phyloP scores from a whole-genome alignment of 2,797 vertebrate genomes.

The Sparus aurata region DNA sequence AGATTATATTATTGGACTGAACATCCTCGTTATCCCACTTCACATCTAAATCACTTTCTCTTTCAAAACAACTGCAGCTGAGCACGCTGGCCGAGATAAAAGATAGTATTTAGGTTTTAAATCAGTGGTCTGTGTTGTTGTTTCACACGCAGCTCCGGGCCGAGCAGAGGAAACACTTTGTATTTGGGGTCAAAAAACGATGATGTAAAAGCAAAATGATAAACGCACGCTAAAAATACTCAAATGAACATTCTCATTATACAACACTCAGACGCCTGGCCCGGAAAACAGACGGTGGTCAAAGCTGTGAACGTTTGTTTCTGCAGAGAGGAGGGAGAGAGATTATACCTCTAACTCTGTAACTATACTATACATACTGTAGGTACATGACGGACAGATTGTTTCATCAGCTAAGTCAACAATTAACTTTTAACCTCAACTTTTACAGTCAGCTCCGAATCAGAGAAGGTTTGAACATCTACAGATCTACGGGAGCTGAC shows the following conservation, averaged over 20 bases:
- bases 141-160: conserved; percentile 37
- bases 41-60: conserved; percentile 47
- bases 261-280: neutral
- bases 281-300: neutral
- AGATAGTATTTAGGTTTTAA: conserved; percentile 24
- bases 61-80: conserved; percentile 31
- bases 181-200: conserved; percentile 22
- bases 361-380: too few relatives aligned
- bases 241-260: conserved; percentile 16
- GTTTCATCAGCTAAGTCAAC: neutral
- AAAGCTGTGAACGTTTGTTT: neutral
- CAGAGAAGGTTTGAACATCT: neutral
- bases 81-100: conserved; percentile 12
- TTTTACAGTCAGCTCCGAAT: neutral
- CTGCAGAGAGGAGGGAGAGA: neutral
- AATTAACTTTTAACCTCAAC: neutral
- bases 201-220: conserved; percentile 36
- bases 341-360: too few relatives aligned
- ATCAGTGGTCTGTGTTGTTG: conserved; percentile 31
- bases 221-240: neutral
- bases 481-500: neutral
- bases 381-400: neutral
- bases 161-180: conserved; percentile 5
- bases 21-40: conserved; percentile 26
- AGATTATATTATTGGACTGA: conserved; percentile 19